A percentile compares a stretch with the other conserved stretches of the same genome.
phyloP scores from a whole-genome alignment of 2,797 vertebrate species.

The Bucorvus abyssinicus region DNA sequence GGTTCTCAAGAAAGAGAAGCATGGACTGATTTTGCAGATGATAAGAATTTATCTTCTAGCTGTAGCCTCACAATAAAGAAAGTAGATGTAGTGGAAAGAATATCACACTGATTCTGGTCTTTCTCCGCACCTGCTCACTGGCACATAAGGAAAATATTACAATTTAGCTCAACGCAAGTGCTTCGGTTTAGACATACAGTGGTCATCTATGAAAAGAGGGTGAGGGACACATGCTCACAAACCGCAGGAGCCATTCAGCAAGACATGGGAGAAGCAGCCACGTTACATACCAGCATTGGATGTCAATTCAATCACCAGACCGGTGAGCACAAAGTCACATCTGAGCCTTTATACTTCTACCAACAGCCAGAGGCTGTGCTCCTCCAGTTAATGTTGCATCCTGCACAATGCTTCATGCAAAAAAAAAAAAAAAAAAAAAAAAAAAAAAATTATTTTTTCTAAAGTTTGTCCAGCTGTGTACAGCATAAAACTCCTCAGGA shows the following conservation, averaged over 20 bases:
- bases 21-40: neutral
- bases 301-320: neutral
- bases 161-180: neutral
- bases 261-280: neutral
- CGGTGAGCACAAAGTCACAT: neutral
- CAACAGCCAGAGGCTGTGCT: neutral
- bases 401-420: neutral
- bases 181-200: neutral
- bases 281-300: fast-evolving
- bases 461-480: neutral
- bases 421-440: neutral
- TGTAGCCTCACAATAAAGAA: neutral
- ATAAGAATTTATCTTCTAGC: neutral
- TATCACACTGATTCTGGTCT: neutral
- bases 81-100: neutral
- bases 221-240: neutral
- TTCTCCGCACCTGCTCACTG: neutral
- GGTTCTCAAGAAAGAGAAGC: neutral
- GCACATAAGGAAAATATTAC: neutral
- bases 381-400: neutral
- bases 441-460: neutral
- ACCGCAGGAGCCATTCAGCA: neutral
- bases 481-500: neutral
- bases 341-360: neutral
- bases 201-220: neutral